phyloP scores from a whole-genome alignment of 2,113 vertebrate genomes.

The Cottus gobio region DNA sequence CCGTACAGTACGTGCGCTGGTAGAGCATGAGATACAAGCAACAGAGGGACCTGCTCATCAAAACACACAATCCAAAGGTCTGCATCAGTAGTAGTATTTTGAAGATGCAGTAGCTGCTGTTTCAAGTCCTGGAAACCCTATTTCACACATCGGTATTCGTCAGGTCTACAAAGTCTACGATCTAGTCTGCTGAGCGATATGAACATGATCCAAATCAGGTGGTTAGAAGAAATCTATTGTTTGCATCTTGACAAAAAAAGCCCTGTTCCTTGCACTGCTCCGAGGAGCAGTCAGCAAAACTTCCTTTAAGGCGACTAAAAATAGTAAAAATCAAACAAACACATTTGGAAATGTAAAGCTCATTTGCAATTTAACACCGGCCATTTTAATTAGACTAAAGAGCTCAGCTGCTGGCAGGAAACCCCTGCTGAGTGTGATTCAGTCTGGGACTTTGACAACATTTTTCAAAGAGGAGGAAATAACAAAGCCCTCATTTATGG shows the following conservation, averaged over 20 bases:
- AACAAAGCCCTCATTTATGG: constrained; percentile 29
- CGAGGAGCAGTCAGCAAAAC: background rate
- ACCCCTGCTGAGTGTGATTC: constrained; percentile 39
- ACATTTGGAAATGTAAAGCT: constrained; percentile 24
- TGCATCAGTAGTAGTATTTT: too few relatives aligned
- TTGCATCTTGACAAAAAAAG: constrained; percentile 7
- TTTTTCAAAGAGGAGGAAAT: constrained; percentile 13
- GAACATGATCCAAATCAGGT: constrained; percentile 26
- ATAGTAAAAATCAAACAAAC: background rate
- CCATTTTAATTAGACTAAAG: constrained; percentile 33
- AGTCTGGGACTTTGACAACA: constrained; percentile 17
- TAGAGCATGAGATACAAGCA: too few relatives aligned
- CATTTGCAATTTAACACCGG: constrained; percentile 38
- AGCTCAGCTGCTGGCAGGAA: constrained; percentile 28
- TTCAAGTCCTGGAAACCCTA: background rate
- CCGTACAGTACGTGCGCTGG: too few relatives aligned
- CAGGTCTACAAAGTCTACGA: constrained; percentile 34
- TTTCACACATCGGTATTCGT: too few relatives aligned
- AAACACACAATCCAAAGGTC: too few relatives aligned
- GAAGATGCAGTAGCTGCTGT: too few relatives aligned
- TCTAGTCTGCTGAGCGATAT: constrained; percentile 21
- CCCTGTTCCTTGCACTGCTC: background rate
- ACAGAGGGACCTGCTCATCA: too few relatives aligned
- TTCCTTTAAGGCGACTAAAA: background rate
- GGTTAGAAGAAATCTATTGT: constrained; percentile 7